Evolutionary conservation across 1,140 invertebrate species (phyloP), one percentile per base, ranked within the genome.

Genomic region (Atta cephalotes): DNA sequence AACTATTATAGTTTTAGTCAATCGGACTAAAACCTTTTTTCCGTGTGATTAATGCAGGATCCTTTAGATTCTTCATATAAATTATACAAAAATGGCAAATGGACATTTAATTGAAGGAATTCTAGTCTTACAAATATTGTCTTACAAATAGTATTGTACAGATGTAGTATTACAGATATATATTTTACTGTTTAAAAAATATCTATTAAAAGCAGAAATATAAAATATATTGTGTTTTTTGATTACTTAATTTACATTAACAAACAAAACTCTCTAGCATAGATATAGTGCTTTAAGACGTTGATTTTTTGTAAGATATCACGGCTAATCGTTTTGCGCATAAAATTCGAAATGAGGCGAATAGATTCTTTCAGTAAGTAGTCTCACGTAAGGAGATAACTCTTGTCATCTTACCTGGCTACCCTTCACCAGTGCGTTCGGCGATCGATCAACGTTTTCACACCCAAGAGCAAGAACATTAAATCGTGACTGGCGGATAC

Each of bases 371-470:
- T 62, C 35, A 28, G 39, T 25, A 45, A 60, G 70, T 76, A 74
- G 70, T 74, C 58, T 84, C 70, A 76, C 56, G 18, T 84, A 84
- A 65, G 21, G 31, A 58, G 39, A 72, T 76, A 76, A 49, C 45
- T 87, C 12, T 39, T 31, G 80, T 87, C 70, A 31, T 68, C 18
- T 60, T 76, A 66, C 51, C 60, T 76, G 18, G 49, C 35, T 39
- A 49, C 53, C 18, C 28, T 56, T 66, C 79, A 49, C 18, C 6
- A 21, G 21, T 70, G 71, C 56, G 85, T 81, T 84, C 25, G 62
- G 78, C 68, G 86, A 87, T 87, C 79, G 56, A 87, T 87, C 86
- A 84, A 76, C 79, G 70, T 84, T 87, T 84, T 84, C 86, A 84
- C 86, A n/a, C 31, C 60, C 66, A 62, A 76, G 53, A 72, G 58